Evolutionary conservation across 2,888 invertebrate species (phyloP), one percentile per base, ranked within the genome.

Genomic region (Amiota communis): DNA sequence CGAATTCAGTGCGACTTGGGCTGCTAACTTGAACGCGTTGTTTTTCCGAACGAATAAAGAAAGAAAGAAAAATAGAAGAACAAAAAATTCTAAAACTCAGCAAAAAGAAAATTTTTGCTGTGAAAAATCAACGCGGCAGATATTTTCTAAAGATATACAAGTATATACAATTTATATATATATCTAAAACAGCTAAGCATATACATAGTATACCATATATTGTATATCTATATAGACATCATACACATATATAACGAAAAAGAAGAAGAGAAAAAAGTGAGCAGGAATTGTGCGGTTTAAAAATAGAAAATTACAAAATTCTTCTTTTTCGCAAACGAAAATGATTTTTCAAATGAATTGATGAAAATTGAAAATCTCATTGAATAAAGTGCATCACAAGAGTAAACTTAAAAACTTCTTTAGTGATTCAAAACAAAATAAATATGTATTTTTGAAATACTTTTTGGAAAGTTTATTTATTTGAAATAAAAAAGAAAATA

Each of bases 11-110:
- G 89, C 89, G 88, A 89, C 87, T 89, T 89, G 89, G 89, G 88
- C 89, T 89, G 87, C 89, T 88, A 87, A 88, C 87, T 89, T 86
- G 89, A 87, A 89, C 89, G 89, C 88, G 89, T 88, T 88, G 89
- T 88, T 82, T 80, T 78, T 20, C 20, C 20, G 67, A 17, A 51
- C 53, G 23, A 68, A 20, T 83, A 85, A 85, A 85, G 82, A 83
- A 84, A 86, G 84, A 81, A 86, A 78, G 77, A 83, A 47, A n/a
- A 68, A 68, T 12, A n/a, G 83, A 75, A 75, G 68, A 78, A 74
- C 80, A 77, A 13, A 77, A 13, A 48, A 48, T 64, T 64, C 47
- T 3, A 23, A 59, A 36, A 36, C 36, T 36, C 57, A 57, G 57
- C 23, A 63, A 63, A 63, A 46, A 46, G n/a, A 36, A 63, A 47